phyloP scores from a whole-genome alignment of 2,113 vertebrate genomes.

The Oenanthe melanoleuca region DNA sequence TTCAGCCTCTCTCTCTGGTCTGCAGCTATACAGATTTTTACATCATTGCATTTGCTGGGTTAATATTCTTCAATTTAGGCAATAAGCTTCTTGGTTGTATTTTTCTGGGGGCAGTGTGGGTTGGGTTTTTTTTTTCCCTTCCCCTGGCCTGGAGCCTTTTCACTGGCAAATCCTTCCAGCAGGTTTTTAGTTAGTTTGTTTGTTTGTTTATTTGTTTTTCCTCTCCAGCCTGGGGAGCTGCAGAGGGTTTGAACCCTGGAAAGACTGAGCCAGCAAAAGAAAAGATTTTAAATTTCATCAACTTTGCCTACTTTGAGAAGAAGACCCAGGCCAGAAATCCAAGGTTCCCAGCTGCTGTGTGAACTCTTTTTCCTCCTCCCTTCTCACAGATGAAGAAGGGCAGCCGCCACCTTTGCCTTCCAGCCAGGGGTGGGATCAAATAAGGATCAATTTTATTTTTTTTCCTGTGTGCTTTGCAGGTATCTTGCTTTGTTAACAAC shows the following conservation, averaged over 20 bases:
- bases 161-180: fast-evolving
- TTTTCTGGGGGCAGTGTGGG: no score
- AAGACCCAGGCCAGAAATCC: background rate
- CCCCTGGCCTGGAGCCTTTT: background rate
- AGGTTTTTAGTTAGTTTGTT: background rate
- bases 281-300: background rate
- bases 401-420: background rate
- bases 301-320: fast-evolving
- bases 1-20: background rate
- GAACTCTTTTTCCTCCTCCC: background rate
- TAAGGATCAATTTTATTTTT: background rate
- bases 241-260: fast-evolving
- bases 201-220: no score
- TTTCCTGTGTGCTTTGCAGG: fast-evolving
- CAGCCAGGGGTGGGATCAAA: fast-evolving
- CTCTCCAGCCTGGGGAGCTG: fast-evolving
- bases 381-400: background rate
- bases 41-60: fast-evolving
- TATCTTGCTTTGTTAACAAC: background rate
- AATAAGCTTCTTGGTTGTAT: background rate
- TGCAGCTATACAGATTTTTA: fast-evolving
- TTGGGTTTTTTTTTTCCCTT: no score
- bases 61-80: no score
- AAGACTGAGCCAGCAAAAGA: background rate
- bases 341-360: fast-evolving